These are phyloP conservation scores for Anguilla megastoma DNA, from an alignment of 2,797 vertebrate genomes.

Conservation along the genomic window DNA sequence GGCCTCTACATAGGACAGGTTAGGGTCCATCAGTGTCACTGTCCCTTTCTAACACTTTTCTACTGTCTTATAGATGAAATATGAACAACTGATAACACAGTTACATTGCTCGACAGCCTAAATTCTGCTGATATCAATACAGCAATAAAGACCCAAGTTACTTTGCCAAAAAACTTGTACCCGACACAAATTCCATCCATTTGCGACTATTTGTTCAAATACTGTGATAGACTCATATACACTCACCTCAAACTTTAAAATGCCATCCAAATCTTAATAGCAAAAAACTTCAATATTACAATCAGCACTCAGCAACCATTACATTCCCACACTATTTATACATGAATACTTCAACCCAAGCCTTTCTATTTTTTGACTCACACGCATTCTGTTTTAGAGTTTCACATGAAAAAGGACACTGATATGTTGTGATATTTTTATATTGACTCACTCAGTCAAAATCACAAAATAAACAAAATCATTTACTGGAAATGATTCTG, in stretches of 20 bases:
- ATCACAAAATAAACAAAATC: not conserved
- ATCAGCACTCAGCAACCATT: not conserved
- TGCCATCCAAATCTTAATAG: not conserved
- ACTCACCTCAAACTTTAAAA: not conserved
- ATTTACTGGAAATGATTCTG: not conserved
- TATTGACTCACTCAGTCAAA: not conserved
- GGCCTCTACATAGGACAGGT: not conserved
- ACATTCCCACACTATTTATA: not conserved
- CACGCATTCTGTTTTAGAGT: not conserved
- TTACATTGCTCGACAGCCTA: not conserved
- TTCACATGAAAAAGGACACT: not conserved
- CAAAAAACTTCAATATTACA: not conserved
- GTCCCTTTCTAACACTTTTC: not conserved
- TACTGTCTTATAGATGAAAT: not conserved
- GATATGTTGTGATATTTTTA: not conserved
- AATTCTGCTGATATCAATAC: not conserved
- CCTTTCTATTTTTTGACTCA: not conserved
- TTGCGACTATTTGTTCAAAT: not conserved
- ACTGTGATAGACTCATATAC: not conserved
- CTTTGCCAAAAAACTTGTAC: not conserved
- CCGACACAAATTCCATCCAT: not conserved
- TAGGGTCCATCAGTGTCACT: not conserved
- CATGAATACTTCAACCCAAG: not conserved
- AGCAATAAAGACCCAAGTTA: not conserved
- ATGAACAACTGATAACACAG: not conserved